Evolutionary conservation across 2,797 vertebrate species (phyloP).

Genomic region (Lepus oiostolus): DNA sequence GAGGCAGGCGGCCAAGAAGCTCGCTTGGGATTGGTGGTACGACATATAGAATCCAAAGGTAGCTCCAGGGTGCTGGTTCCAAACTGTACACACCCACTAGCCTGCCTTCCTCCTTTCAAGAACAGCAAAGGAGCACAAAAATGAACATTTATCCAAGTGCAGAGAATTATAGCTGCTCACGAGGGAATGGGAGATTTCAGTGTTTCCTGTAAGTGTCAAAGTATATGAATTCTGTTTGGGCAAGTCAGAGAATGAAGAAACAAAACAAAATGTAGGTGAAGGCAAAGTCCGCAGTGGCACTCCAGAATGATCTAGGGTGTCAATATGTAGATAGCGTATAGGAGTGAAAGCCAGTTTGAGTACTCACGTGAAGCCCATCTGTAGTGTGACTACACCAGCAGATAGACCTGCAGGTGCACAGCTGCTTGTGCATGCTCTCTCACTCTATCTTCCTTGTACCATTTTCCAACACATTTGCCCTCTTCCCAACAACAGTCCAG

Average conservation of each 20-base stretch:
- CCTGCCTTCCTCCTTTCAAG: background rate
- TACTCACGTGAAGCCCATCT: background rate
- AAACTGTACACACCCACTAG: background rate
- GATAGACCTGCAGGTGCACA: background rate
- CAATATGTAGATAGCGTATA: accelerated
- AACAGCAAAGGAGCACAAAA: background rate
- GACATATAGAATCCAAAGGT: background rate
- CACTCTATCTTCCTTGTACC: background rate
- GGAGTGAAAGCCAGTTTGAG: background rate
- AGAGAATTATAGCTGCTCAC: background rate
- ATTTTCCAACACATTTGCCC: background rate
- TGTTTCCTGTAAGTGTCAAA: slow-evolving; percentile 13
- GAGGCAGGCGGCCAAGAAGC: background rate
- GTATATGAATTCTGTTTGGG: background rate
- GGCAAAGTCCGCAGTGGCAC: background rate
- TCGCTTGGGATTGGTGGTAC: background rate
- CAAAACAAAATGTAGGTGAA: background rate
- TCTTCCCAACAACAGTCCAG: background rate
- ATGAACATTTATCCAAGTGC: background rate
- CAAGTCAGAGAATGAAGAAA: background rate
- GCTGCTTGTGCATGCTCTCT: too few relatives aligned
- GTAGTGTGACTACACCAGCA: background rate
- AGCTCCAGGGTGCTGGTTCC: background rate
- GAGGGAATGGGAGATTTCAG: background rate
- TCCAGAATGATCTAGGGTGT: background rate